Percentiles rank a stretch among this genome's conserved stretches.
phyloP scores from a whole-genome alignment of 1,140 invertebrate genomes.

The Brachionus manjavacas region DNA sequence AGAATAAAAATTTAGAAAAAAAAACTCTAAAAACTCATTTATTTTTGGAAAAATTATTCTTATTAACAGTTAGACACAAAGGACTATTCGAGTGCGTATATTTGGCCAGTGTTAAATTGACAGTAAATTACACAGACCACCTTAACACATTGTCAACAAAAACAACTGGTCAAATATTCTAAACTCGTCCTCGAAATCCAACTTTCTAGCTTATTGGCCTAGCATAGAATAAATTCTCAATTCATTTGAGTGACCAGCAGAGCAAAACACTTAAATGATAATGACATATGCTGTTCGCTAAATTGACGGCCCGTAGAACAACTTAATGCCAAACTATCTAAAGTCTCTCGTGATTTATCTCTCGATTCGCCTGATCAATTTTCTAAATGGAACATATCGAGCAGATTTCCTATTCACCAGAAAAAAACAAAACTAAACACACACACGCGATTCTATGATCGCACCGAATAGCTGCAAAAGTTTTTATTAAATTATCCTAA shows the following conservation, averaged over 20 bases:
- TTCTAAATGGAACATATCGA: not conserved
- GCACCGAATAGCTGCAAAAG: not conserved
- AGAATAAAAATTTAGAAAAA: not conserved
- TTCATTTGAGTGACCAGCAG: not conserved
- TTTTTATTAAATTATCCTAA: not conserved
- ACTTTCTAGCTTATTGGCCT: not conserved
- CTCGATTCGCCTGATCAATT: not conserved
- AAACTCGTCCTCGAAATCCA: too few species aligned
- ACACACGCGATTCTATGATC: not conserved
- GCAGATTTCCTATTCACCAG: not conserved
- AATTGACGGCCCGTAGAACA: not conserved
- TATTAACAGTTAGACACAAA: not conserved
- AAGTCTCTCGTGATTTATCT: not conserved
- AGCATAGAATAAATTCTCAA: not conserved
- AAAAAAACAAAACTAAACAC: not conserved
- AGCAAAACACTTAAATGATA: constrained; percentile 25
- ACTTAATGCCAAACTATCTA: not conserved
- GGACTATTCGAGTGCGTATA: not conserved
- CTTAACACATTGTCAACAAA: not conserved
- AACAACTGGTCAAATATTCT: not conserved
- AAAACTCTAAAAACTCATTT: not conserved
- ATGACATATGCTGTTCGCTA: not conserved
- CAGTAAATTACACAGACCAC: not conserved
- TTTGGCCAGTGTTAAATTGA: not conserved
- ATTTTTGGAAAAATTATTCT: not conserved